These are phyloP conservation scores for Mesochorus sp. DNA, from an alignment of 2,888 invertebrate genomes.

Conservation along the genomic window DNA sequence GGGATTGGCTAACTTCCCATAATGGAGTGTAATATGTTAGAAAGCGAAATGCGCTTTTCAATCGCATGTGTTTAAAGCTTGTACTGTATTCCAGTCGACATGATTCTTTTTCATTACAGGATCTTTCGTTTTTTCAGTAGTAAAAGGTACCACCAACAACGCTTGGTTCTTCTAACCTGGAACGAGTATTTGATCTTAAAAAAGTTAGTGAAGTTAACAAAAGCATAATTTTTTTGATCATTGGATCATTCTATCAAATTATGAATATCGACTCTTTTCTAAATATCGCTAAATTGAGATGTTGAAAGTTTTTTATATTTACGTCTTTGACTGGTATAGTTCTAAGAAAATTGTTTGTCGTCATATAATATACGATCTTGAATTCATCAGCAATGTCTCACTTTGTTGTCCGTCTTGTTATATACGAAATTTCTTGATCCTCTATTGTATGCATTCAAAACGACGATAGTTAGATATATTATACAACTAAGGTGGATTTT, in stretches of 20 bases:
- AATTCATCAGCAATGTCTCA: neutral
- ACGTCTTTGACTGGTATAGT: neutral
- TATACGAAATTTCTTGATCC: slow-evolving; percentile 32
- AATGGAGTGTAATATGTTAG: slow-evolving; percentile 41
- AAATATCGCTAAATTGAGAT: too few relatives aligned
- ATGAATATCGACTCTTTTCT: too few relatives aligned
- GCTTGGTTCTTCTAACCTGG: too few relatives aligned
- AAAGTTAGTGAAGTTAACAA: too few relatives aligned
- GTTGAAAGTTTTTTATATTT: neutral
- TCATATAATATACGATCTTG: neutral
- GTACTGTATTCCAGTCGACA: neutral
- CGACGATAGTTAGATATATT: slow-evolving; percentile 15
- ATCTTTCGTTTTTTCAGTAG: too few relatives aligned
- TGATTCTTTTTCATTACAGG: neutral
- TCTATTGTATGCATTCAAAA: neutral
- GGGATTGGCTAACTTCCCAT: slow-evolving; percentile 1
- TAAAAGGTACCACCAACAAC: too few relatives aligned
- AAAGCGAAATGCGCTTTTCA: slow-evolving; percentile 44
- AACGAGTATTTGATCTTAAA: too few relatives aligned
- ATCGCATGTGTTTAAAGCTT: slow-evolving; percentile 18
- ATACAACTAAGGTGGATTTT: slow-evolving; percentile 21
- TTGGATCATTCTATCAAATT: too few relatives aligned
- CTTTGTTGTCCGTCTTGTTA: neutral
- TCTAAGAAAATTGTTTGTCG: neutral
- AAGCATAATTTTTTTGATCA: too few relatives aligned